These are phyloP conservation scores for Forbesichthys agassizii DNA, from an alignment of 2,113 vertebrate genomes.

Conservation along the genomic window DNA sequence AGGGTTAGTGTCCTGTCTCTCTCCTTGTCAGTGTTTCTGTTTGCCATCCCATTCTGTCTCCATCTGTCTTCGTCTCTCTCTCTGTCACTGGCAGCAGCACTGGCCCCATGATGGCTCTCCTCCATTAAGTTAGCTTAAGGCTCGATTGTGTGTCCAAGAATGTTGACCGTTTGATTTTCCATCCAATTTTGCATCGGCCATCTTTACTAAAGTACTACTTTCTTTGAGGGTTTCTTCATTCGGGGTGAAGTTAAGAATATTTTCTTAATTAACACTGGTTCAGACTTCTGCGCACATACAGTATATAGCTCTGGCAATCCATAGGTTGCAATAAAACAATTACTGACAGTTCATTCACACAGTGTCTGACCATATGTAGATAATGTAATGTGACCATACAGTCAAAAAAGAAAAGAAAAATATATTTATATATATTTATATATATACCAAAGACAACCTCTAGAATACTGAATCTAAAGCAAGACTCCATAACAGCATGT, in stretches of 20 bases:
- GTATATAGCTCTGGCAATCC: constrained; percentile 76
- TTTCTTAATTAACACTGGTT: constrained; percentile 41
- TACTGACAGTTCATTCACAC: constrained; percentile 69
- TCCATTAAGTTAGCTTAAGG: constrained; percentile 93
- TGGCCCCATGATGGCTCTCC: constrained; percentile 90
- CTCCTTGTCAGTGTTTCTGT: constrained; percentile 12
- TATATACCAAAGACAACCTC: constrained; percentile 74
- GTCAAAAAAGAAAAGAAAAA: constrained; percentile 64
- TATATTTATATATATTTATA: constrained; percentile 35
- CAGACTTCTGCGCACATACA: constrained; percentile 42
- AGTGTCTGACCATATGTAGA: constrained; percentile 63
- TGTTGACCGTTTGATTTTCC: constrained; percentile 50
- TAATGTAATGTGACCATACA: constrained; percentile 63
- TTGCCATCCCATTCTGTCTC: constrained; percentile 1
- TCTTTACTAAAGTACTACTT: neutral
- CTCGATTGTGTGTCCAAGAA: constrained; percentile 86
- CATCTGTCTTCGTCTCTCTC: neutral
- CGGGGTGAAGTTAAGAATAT: constrained; percentile 18
- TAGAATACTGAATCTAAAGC: constrained; percentile 75
- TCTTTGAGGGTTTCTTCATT: constrained; percentile 41
- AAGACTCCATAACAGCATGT: constrained; percentile 72
- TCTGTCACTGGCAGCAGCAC: constrained; percentile 67
- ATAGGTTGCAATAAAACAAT: constrained; percentile 81
- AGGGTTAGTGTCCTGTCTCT: neutral
- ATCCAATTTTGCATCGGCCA: neutral